Conservation (phyloP, 2,888 invertebrate species). For the Drosophila falleni region DNA sequence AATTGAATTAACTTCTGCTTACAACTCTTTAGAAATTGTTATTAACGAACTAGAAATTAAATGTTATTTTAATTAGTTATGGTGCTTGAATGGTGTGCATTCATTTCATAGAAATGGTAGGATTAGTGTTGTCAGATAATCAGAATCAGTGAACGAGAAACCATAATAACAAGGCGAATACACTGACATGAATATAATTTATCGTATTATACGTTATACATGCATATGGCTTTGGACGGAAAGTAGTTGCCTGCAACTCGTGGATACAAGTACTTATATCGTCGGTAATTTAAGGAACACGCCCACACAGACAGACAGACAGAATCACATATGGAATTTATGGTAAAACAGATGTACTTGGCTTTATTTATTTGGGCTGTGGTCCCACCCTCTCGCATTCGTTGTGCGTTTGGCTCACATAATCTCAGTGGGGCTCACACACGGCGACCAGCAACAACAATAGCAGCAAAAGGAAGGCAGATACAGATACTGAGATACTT, state of each 20-base stretch:
- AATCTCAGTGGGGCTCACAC: slow-evolving; percentile 69
- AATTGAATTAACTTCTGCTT: too few species aligned
- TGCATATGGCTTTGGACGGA: slow-evolving; percentile 1
- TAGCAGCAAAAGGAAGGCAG: slow-evolving; percentile 9
- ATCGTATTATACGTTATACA: neutral
- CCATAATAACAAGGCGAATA: slow-evolving; percentile 8
- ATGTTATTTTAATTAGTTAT: neutral
- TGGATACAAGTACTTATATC: slow-evolving; percentile 27
- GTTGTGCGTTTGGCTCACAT: slow-evolving; percentile 45
- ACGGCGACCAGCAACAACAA: slow-evolving; percentile 18
- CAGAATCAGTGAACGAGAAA: slow-evolving; percentile 31
- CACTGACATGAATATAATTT: slow-evolving; percentile 18
- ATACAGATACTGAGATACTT: slow-evolving; percentile 36
- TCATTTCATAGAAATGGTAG: slow-evolving; percentile 1
- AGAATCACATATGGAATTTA: slow-evolving; percentile 65
- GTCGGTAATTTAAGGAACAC: slow-evolving; percentile 52
- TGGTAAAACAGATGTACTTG: slow-evolving; percentile 80
- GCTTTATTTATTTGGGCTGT: slow-evolving; percentile 68
- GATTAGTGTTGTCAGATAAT: slow-evolving; percentile 27
- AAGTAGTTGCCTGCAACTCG: slow-evolving; percentile 17
- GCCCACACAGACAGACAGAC: slow-evolving; percentile 31
- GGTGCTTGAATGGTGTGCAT: neutral
- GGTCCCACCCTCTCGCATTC: slow-evolving; percentile 11
- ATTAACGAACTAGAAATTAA: neutral
- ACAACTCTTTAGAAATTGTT: neutral